A percentile compares a stretch with the other conserved stretches of the same genome.
Evolutionary conservation across 2,888 invertebrate species (phyloP).

Genomic region (Venustoraphidia nigricollis): DNA sequence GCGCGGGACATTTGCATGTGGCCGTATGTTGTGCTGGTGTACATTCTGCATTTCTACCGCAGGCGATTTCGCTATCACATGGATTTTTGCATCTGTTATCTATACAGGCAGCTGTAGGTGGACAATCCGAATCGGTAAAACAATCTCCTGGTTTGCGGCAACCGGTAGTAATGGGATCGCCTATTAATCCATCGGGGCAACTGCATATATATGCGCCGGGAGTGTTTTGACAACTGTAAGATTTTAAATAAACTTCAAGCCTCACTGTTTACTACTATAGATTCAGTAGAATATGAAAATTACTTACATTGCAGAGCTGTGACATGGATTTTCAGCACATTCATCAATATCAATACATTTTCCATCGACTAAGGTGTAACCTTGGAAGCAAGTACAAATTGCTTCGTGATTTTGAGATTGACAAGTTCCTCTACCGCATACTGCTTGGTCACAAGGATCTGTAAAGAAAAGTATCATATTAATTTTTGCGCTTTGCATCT

Average conservation of each 20-base stretch:
- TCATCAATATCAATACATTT: constrained; percentile 70
- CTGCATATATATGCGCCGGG: constrained; percentile 63
- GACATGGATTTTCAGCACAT: constrained; percentile 64
- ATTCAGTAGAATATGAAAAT: constrained; percentile 1
- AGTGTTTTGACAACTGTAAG: constrained; percentile 51
- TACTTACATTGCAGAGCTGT: constrained; percentile 48
- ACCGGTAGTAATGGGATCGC: constrained; percentile 56
- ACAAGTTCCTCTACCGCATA: constrained; percentile 71
- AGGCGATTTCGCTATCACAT: constrained; percentile 46
- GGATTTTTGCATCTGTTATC: constrained; percentile 65
- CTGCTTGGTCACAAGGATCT: constrained; percentile 67
- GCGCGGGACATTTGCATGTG: constrained; percentile 57
- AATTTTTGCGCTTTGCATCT: constrained; percentile 4
- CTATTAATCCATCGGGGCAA: constrained; percentile 64
- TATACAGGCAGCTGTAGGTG: constrained; percentile 56
- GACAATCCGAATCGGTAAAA: constrained; percentile 63
- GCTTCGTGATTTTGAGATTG: constrained; percentile 54
- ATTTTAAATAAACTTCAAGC: constrained; percentile 3
- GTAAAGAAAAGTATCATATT: constrained; percentile 17
- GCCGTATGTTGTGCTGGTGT: constrained; percentile 50
- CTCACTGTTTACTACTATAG: neutral
- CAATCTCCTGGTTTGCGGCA: constrained; percentile 77
- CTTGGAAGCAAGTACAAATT: constrained; percentile 57
- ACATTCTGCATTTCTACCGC: constrained; percentile 66
- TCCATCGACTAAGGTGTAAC: constrained; percentile 49